These are phyloP conservation scores for Amblyjoppa fuscipennis DNA, from an alignment of 2,888 invertebrate species.

Conservation along the genomic window DNA sequence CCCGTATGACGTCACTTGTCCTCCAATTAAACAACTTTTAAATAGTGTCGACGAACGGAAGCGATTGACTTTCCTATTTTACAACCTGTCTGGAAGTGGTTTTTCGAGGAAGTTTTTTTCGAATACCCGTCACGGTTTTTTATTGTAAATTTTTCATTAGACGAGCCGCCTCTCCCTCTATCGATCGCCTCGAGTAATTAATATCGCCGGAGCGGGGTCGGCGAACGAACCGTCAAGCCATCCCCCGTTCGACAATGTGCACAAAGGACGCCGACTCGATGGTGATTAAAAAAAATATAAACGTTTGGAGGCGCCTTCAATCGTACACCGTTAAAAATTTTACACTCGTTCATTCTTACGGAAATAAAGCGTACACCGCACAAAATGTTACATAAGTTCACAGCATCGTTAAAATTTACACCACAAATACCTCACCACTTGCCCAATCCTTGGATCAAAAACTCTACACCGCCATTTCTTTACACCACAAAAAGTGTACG, in stretches of 20 bases:
- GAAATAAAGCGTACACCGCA: too few relatives aligned
- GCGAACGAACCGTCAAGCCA: constrained; percentile 33
- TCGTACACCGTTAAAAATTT: too few relatives aligned
- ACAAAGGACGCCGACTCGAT: constrained; percentile 33
- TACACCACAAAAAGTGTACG: too few relatives aligned
- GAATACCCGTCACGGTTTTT: background rate
- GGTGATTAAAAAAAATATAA: constrained; percentile 13
- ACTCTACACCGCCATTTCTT: too few relatives aligned
- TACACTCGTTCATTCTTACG: too few relatives aligned
- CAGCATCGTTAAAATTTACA: too few relatives aligned
- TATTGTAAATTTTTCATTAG: constrained; percentile 55
- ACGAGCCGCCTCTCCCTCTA: constrained; percentile 4
- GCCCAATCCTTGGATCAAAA: too few relatives aligned
- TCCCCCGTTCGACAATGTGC: constrained; percentile 4
- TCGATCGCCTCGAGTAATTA: constrained; percentile 57
- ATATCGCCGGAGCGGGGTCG: constrained; percentile 36
- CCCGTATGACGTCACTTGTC: too few relatives aligned
- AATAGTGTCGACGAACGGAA: background rate
- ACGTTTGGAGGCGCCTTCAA: background rate
- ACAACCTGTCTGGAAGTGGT: background rate
- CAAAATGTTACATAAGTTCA: too few relatives aligned
- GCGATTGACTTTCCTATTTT: constrained; percentile 13
- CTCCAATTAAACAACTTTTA: background rate
- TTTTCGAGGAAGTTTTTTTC: constrained; percentile 13
- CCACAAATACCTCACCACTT: too few relatives aligned